Base-by-base conservation (phyloP, 2,797 vertebrate species). In the Poecilia velifera region DNA sequence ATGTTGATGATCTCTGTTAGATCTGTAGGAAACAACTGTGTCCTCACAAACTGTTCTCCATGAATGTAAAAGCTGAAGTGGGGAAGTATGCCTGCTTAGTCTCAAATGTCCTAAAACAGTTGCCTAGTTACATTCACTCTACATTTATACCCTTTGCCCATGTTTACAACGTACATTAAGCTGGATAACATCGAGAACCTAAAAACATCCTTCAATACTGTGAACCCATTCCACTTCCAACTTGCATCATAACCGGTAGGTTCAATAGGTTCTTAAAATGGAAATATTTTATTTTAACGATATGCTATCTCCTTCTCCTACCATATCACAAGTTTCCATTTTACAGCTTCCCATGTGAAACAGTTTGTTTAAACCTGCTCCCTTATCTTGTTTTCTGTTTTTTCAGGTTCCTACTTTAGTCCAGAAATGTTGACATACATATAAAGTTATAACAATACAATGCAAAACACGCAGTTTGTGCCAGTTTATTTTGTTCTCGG, bases 101-200 rank as follows among this genome's bases (percentile, higher is more conserved):
- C 84, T 85, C 72, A 81, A 82, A 84, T 82, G 76, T 87, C 84
- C 89, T 84, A 88, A 73, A 79, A 86, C 73, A 77, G 92, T 94
- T 95, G 92, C 92, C 81, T 90, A 83, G 93, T 90, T 89, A 93
- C 91, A 80, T 87, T 89, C 84, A 71, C 83, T 90, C 68, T 84
- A 84, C 72, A 77, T 76, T 74, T 90, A 83, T 87, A 80, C 82
- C 78, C 82, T 89, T 89, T 77, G 74, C 72, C 84, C 34, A 62
- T 68, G 79, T 89, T 89, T 84, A 87, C 86, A 82, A 66, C 57
- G 47, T 28, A 20, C 41, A 59, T 73, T 66, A 73, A 49, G 18
- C 89, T 68, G 46, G 46, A 82, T 47, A 78, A 53, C 14, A 72
- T 88, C 81, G 76, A 80, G 13, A 80, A 43, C 72, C 78, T 6